Percentiles rank a stretch among this genome's conserved stretches.
phyloP scores from a whole-genome alignment of 1,140 invertebrate genomes.

The Ceratina calcarata region DNA sequence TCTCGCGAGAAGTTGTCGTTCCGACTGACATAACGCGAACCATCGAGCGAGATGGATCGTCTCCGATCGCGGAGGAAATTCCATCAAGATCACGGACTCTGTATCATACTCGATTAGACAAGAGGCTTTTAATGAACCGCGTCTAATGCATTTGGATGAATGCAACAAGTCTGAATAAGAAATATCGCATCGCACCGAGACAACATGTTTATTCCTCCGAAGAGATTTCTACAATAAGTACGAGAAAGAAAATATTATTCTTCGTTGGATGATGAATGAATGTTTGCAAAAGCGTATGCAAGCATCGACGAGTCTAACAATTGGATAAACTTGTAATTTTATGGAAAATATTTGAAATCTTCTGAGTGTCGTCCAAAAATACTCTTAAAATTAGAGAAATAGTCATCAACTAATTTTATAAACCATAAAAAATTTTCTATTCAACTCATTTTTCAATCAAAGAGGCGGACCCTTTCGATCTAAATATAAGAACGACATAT shows the following conservation, averaged over 20 bases:
- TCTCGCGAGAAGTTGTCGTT: slow-evolving; percentile 33
- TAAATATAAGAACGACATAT: slow-evolving; percentile 29
- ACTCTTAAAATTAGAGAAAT: background rate
- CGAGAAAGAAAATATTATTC: background rate
- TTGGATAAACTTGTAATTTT: background rate
- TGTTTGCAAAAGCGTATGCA: background rate
- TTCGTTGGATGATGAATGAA: background rate
- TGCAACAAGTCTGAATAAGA: background rate
- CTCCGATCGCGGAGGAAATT: slow-evolving; percentile 40
- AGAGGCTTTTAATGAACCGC: background rate
- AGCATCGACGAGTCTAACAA: background rate
- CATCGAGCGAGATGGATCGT: slow-evolving; percentile 28
- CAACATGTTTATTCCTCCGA: no score
- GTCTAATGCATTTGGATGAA: slow-evolving; percentile 11
- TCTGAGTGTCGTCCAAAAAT: background rate
- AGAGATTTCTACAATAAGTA: background rate
- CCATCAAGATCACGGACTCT: slow-evolving; percentile 56
- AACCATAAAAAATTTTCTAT: background rate
- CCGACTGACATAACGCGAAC: slow-evolving; percentile 25
- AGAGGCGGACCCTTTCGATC: background rate
- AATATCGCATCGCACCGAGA: background rate
- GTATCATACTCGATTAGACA: slow-evolving; percentile 21
- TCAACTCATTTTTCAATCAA: background rate
- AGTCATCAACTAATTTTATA: background rate
- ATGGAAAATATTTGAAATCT: no score